These are phyloP conservation scores for Mythimna loreyi DNA, from an alignment of 2,888 invertebrate genomes.

Conservation along the genomic window DNA sequence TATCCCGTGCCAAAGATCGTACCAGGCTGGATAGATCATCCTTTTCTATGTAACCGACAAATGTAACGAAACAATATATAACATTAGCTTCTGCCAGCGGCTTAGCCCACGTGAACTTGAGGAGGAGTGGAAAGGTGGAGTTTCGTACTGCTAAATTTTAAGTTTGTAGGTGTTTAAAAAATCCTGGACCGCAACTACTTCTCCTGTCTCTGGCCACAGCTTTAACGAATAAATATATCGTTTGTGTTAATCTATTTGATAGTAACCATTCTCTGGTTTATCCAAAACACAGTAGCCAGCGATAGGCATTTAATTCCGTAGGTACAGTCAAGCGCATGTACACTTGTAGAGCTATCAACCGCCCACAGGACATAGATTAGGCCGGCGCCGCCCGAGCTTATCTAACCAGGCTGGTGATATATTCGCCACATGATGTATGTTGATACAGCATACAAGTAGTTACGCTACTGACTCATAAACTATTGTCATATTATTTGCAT, in stretches of 20 bases:
- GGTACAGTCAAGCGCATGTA: slow-evolving; percentile 8
- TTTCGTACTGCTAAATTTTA: too few species aligned
- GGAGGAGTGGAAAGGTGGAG: too few species aligned
- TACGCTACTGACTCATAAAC: slow-evolving; percentile 36
- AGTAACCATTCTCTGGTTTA: background rate
- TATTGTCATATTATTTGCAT: slow-evolving; percentile 30
- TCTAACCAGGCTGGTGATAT: slow-evolving; percentile 50
- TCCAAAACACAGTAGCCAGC: background rate
- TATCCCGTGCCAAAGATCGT: too few species aligned
- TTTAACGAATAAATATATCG: too few species aligned
- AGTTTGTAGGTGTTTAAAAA: too few species aligned
- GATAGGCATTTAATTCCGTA: slow-evolving; percentile 1
- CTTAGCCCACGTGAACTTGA: too few species aligned
- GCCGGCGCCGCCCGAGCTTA: slow-evolving; percentile 53
- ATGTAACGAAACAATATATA: too few species aligned
- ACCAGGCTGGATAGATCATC: too few species aligned
- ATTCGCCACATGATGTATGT: slow-evolving; percentile 54
- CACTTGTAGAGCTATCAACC: slow-evolving; percentile 16
- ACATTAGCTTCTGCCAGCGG: too few species aligned
- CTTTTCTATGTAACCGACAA: too few species aligned
- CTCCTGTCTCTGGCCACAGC: too few species aligned
- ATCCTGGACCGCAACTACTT: too few species aligned
- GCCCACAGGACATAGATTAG: slow-evolving; percentile 54
- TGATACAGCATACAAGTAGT: slow-evolving; percentile 47
- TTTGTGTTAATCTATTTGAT: background rate